Conservation (phyloP, 2,113 vertebrate genomes). For the Pterophyllum scalare region DNA sequence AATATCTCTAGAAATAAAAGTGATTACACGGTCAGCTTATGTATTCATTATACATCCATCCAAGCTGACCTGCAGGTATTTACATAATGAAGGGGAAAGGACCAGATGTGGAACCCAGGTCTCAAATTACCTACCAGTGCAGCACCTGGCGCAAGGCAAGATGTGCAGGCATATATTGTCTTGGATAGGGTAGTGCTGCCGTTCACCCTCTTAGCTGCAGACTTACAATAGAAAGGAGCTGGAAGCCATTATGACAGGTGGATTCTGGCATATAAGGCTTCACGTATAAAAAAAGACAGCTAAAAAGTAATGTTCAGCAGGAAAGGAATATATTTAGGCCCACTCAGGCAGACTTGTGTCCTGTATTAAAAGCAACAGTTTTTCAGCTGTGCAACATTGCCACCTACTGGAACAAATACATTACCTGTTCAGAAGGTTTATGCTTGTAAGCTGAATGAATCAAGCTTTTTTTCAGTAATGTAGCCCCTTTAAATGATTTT, state of each 20-base stretch:
- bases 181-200: neutral
- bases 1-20: conserved; percentile 25
- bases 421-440: neutral
- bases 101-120: conserved; percentile 37
- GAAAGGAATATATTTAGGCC: conserved; percentile 16
- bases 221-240: neutral
- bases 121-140: neutral
- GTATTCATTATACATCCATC: conserved; percentile 47
- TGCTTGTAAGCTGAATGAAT: too few relatives aligned
- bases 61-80: conserved; percentile 34
- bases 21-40: conserved; percentile 37
- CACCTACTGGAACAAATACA: conserved; percentile 62
- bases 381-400: conserved; percentile 48
- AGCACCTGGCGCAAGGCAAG: neutral
- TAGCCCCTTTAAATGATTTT: too few relatives aligned
- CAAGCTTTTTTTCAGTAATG: too few relatives aligned
- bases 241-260: conserved; percentile 1
- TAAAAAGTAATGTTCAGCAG: conserved; percentile 6
- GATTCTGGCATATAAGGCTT: neutral
- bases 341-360: neutral
- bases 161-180: conserved; percentile 1
- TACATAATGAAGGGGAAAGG: conserved; percentile 51
- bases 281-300: neutral
- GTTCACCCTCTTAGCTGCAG: neutral
- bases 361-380: neutral